A percentile compares a stretch with the other conserved stretches of the same genome.
Evolutionary conservation across 2,888 invertebrate genomes (phyloP).

Genomic region (Brachypalpus laphriformis): DNA sequence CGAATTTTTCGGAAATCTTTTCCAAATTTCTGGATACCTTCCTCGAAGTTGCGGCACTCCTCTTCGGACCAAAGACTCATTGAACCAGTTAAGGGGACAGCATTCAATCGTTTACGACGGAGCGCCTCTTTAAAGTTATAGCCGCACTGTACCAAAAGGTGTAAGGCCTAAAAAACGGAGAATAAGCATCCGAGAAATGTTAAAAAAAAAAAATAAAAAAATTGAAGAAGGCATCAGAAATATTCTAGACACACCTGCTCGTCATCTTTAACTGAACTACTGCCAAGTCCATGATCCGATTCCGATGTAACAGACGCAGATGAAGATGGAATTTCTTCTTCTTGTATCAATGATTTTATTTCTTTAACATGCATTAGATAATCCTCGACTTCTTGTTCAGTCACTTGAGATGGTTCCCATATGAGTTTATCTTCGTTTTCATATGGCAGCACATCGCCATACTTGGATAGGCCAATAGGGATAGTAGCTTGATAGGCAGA

Average conservation of each 20-base stretch:
- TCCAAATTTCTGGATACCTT: constrained; percentile 95
- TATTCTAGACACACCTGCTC: constrained; percentile 85
- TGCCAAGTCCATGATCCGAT: constrained; percentile 61
- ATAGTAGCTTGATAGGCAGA: constrained; percentile 96
- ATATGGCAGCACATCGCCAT: constrained; percentile 96
- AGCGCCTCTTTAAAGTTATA: constrained; percentile 97
- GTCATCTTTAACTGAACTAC: constrained; percentile 85
- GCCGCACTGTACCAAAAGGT: constrained; percentile 95
- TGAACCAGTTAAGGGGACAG: constrained; percentile 87
- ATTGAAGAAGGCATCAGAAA: not conserved
- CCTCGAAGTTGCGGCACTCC: constrained; percentile 98
- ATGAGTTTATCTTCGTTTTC: constrained; percentile 97
- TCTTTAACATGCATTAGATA: constrained; percentile 86
- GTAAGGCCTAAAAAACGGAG: constrained; percentile 91
- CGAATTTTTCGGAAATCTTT: constrained; percentile 98
- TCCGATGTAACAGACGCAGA: constrained; percentile 47
- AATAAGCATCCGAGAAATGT: no score
- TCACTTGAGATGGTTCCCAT: constrained; percentile 94
- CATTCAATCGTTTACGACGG: constrained; percentile 89
- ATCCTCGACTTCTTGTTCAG: constrained; percentile 89
- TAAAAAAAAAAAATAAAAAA: not conserved
- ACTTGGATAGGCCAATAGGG: constrained; percentile 94
- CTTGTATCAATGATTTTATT: constrained; percentile 75
- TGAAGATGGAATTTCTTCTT: constrained; percentile 49
- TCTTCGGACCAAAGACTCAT: constrained; percentile 98